Evolutionary conservation across 2,797 vertebrate genomes (phyloP), one percentile per base, ranked within the genome.

Genomic region (Clarias laeviceps): DNA sequence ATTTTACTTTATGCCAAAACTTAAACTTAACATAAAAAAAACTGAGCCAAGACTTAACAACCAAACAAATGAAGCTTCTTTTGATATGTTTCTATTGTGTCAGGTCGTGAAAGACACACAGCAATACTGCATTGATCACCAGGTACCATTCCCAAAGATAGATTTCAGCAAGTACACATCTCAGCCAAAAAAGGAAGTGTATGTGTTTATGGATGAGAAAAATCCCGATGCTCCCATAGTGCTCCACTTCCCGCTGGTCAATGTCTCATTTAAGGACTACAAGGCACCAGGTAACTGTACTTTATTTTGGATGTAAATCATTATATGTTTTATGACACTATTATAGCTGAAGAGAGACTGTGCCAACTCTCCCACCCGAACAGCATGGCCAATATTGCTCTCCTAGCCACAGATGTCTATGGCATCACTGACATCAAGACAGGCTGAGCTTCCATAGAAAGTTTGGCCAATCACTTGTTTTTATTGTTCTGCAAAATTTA

Each of bases 221-320:
- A 90, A 93, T 85, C 94, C 93, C 0, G 89, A 90, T 22, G 94
- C 94, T 61, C 97, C 96, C 0, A 92, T 93, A 0, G 91, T 98
- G 83, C 88, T 97, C 85, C 96, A 97, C 88, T 96, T 97, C 59
- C 96, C 97, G 0, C 89, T 97, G 45, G 92, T 95, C 90, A 95
- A 95, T 12, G 65, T 89, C 89, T 94, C 95, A 5, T 97, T 95
- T 91, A 93, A 64, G 83, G 79, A 95, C 24, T 93, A 94, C 93
- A 96, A 94, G 1, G 92, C 91, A 61, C 97, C 97, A 40, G 96
- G 96, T 97, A 92, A 91, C 80, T 32, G 32, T 45, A 89, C 83
- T 56, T 56, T 76, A 5, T 54, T 27, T 57, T 32, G 37, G 7
- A 20, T 22, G 32, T 22, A 34, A 0, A 22, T 12, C 12, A 57